Evolutionary conservation across 2,797 vertebrate genomes (phyloP).

Genomic region (Acipenser oxyrinchus): DNA sequence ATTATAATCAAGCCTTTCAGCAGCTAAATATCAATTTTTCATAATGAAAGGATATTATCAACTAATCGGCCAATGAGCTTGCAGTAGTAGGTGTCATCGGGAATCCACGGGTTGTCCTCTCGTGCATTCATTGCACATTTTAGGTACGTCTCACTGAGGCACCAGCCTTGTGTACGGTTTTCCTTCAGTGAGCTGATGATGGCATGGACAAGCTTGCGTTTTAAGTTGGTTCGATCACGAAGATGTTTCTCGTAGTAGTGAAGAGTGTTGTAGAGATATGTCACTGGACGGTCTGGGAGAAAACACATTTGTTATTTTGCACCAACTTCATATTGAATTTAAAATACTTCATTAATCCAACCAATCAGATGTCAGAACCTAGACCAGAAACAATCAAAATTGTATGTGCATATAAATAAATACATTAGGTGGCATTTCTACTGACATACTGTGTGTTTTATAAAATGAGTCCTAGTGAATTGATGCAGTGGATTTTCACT

Average conservation of each 20-base stretch:
- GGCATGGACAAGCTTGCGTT: constrained; percentile 92
- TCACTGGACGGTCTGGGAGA: constrained; percentile 85
- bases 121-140: constrained; percentile 88
- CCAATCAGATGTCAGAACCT: background rate
- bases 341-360: too few relatives aligned
- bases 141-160: constrained; percentile 91
- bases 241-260: constrained; percentile 96
- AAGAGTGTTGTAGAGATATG: constrained; percentile 97
- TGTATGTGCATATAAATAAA: background rate
- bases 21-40: too few relatives aligned
- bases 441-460: too few relatives aligned
- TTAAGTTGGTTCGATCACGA: constrained; percentile 82
- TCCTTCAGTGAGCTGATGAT: constrained; percentile 97
- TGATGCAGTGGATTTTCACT: background rate
- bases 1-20: too few relatives aligned
- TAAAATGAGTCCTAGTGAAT: background rate
- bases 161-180: constrained; percentile 90
- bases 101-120: constrained; percentile 88
- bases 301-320: constrained; percentile 13
- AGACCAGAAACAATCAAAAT: background rate
- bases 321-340: too few relatives aligned
- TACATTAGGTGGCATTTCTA: too few relatives aligned
- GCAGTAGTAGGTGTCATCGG: constrained; percentile 97
- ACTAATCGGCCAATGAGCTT: constrained; percentile 93
- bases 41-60: constrained; percentile 88